phyloP scores from a whole-genome alignment of 30 jellyfish, hydroid and myxozoan genomes.

The Turritopsis dohrnii region DNA sequence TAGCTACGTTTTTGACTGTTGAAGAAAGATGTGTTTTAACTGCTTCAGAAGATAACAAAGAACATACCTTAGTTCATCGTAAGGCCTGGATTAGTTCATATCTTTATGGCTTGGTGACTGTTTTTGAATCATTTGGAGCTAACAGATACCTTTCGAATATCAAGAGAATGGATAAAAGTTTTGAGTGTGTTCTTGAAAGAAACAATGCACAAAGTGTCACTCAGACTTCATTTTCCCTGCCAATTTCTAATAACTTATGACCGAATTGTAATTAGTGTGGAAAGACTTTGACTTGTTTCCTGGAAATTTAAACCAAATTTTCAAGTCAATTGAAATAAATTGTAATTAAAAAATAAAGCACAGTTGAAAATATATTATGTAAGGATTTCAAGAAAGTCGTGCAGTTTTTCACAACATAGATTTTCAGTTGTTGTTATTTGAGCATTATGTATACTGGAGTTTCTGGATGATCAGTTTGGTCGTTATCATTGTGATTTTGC shows the following conservation, averaged over 20 bases:
- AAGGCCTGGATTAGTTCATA: conserved; percentile 28
- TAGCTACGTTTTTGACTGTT: conserved; percentile 8
- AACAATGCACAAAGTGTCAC: not conserved
- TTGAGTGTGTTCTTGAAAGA: conserved; percentile 15
- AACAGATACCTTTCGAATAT: conserved; percentile 27
- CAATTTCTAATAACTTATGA: conserved; percentile 2
- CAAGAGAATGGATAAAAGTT: conserved; percentile 17
- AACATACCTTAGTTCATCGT: conserved; percentile 9
- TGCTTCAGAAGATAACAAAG: conserved; percentile 14
- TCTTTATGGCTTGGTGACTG: conserved; percentile 22
- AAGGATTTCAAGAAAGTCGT: too few species aligned
- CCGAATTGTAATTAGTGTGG: not conserved
- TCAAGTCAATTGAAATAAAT: too few species aligned
- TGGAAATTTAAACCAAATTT: not conserved
- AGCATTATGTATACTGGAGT: too few species aligned
- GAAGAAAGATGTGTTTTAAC: conserved; percentile 23
- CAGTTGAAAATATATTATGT: too few species aligned
- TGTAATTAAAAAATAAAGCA: too few species aligned
- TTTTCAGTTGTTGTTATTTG: too few species aligned
- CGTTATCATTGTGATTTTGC: too few species aligned
- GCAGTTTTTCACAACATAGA: too few species aligned
- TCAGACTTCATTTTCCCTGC: not conserved
- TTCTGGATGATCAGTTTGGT: too few species aligned
- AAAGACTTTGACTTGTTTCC: not conserved
- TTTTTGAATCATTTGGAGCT: conserved; percentile 27